phyloP scores from a whole-genome alignment of 2,888 invertebrate genomes.

The Thera britannica region DNA sequence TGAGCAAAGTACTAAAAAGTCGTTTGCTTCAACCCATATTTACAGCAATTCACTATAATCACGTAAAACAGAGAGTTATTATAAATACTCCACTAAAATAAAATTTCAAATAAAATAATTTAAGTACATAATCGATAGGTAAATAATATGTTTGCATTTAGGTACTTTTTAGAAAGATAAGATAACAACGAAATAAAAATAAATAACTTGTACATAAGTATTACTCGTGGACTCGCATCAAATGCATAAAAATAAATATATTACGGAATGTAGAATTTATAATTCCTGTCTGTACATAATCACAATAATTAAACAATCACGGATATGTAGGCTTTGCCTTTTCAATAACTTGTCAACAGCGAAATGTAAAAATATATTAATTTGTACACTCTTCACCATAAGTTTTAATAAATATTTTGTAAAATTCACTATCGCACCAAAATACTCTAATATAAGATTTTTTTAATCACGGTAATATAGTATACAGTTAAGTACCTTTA shows the following conservation, averaged over 20 bases:
- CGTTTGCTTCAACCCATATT: constrained; percentile 41
- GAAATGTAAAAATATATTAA: constrained; percentile 84
- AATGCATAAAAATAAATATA: constrained; percentile 74
- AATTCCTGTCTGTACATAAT: constrained; percentile 80
- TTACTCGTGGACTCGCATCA: constrained; percentile 83
- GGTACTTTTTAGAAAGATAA: constrained; percentile 51
- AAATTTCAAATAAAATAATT: constrained; percentile 38
- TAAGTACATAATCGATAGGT: constrained; percentile 59
- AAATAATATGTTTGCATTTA: constrained; percentile 44
- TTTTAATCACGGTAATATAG: constrained; percentile 65
- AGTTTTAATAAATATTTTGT: constrained; percentile 77
- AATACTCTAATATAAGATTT: constrained; percentile 73
- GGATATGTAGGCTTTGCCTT: constrained; percentile 79
- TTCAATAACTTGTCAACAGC: constrained; percentile 76
- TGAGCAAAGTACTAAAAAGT: constrained; percentile 66
- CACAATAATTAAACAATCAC: constrained; percentile 81
- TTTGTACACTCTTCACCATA: constrained; percentile 79
- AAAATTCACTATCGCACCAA: constrained; percentile 84
- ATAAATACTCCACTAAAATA: constrained; percentile 15
- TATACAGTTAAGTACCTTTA: constrained; percentile 72
- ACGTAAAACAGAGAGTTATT: constrained; percentile 54
- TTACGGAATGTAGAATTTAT: constrained; percentile 82
- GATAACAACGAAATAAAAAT: constrained; percentile 62
- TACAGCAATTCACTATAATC: constrained; percentile 41
- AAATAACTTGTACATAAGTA: constrained; percentile 73